phyloP scores from a whole-genome alignment of 2,797 vertebrate genomes.

The Pipistrellus pipistrellus region DNA sequence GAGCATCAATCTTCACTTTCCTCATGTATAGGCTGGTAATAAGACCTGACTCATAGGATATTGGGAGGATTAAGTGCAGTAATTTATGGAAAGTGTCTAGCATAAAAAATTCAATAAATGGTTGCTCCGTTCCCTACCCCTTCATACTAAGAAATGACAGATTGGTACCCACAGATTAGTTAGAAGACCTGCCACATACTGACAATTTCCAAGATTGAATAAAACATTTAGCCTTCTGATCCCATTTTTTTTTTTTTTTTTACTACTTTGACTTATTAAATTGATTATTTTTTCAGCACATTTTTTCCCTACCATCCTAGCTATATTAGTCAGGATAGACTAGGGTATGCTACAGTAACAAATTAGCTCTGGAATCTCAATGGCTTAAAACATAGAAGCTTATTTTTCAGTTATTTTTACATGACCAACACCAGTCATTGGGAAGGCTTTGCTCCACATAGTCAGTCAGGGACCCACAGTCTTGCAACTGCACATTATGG shows the following conservation, averaged over 20 bases:
- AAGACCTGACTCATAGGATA: constrained; percentile 9
- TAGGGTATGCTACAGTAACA: background rate
- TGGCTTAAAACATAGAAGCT: background rate
- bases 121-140: background rate
- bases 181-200: constrained; percentile 68
- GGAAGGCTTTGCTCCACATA: background rate
- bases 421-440: background rate
- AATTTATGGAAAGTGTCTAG: background rate
- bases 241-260: constrained; percentile 62
- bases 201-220: constrained; percentile 79
- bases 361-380: background rate
- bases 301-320: constrained; percentile 69
- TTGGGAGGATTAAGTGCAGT: background rate
- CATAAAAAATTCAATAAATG: constrained; percentile 27
- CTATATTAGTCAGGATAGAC: constrained; percentile 32
- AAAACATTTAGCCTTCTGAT: constrained; percentile 82
- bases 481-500: background rate
- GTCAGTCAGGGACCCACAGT: background rate
- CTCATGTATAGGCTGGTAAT: background rate
- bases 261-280: constrained; percentile 76
- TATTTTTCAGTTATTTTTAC: constrained; percentile 47
- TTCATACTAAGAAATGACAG: constrained; percentile 38
- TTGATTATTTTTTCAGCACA: constrained; percentile 81
- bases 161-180: constrained; percentile 69
- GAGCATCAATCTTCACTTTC: constrained; percentile 14